phyloP scores from a whole-genome alignment of 1,140 invertebrate species.

The Tribolium madens region DNA sequence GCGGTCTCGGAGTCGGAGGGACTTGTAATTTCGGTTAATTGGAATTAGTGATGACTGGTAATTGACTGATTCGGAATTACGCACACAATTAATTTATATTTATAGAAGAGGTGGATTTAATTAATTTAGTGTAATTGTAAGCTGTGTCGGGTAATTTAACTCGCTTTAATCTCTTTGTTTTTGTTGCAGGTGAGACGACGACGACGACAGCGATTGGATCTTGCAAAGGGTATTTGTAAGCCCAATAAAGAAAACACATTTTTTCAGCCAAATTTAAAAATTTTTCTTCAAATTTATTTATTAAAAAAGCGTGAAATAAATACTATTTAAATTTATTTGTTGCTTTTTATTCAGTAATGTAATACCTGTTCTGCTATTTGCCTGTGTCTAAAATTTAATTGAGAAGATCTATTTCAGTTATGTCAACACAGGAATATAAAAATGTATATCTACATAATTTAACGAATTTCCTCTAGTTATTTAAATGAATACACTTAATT shows the following conservation, averaged over 20 bases:
- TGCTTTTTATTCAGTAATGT: not conserved
- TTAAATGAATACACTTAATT: not conserved
- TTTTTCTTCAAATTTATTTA: no score
- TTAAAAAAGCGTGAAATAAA: no score
- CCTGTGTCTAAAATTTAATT: not conserved
- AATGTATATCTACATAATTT: not conserved
- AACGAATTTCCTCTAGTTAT: not conserved
- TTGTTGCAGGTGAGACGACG: not conserved
- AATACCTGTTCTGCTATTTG: not conserved
- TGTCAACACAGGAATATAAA: not conserved
- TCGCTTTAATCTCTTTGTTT: not conserved
- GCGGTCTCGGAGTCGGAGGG: not conserved
- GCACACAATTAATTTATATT: not conserved
- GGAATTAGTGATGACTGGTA: not conserved
- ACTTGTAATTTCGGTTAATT: conserved; percentile 11
- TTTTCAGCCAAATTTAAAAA: no score
- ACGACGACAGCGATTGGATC: no score
- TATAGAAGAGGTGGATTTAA: not conserved
- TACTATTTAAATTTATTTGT: no score
- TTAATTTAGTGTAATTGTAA: not conserved
- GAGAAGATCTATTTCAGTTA: not conserved
- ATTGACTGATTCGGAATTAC: not conserved
- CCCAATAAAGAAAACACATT: no score
- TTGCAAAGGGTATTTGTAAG: no score
- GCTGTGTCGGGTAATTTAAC: not conserved